Evolutionary conservation across 2,797 vertebrate genomes (phyloP).

Genomic region (Pseudopleuronectes americanus): DNA sequence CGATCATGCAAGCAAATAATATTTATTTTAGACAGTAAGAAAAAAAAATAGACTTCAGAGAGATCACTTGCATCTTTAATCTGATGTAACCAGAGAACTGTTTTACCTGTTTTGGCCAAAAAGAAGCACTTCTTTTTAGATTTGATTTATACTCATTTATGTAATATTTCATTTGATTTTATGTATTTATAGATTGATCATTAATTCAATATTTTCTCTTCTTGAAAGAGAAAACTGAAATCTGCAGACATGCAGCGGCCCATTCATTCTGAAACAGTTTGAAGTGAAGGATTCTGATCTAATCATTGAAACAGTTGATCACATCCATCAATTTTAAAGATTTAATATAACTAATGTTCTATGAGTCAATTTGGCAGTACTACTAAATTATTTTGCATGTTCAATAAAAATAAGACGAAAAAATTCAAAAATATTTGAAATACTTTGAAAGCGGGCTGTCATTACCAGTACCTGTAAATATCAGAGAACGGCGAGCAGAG

Average conservation of each 20-base stretch:
- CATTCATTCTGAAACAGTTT: not conserved
- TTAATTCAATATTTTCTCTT: not conserved
- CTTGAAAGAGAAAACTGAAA: not conserved
- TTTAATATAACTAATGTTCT: not conserved
- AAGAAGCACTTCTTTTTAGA: too few species aligned
- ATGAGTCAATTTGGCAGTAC: not conserved
- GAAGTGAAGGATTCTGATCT: too few species aligned
- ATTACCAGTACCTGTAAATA: not conserved
- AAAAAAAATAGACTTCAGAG: too few species aligned
- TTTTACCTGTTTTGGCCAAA: too few species aligned
- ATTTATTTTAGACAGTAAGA: too few species aligned
- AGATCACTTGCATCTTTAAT: too few species aligned
- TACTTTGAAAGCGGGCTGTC: too few species aligned
- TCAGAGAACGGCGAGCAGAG: not conserved
- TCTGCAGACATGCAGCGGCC: not conserved
- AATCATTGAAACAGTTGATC: not conserved
- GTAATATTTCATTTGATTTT: not conserved
- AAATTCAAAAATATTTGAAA: not conserved
- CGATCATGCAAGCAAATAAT: too few species aligned
- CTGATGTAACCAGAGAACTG: too few species aligned
- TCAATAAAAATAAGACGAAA: not conserved
- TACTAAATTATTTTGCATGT: not conserved
- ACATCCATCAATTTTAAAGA: not conserved
- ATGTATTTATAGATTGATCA: not conserved
- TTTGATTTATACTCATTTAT: not conserved